phyloP scores from a whole-genome alignment of 2,888 invertebrate species.

The Lordiphosa fenestrarum region DNA sequence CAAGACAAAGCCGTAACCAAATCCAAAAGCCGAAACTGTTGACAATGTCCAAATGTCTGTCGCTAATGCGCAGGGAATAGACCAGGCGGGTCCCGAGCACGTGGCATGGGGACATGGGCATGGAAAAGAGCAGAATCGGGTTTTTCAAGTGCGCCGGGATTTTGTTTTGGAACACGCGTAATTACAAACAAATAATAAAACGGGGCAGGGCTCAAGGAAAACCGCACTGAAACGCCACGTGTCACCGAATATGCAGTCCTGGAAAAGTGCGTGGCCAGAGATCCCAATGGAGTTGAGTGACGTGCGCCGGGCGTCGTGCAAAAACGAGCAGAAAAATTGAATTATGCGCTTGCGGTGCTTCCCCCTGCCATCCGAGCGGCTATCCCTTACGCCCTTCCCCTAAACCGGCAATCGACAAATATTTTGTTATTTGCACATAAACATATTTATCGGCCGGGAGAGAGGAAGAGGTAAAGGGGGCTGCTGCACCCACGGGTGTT shows the following conservation, averaged over 20 bases:
- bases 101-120: slow-evolving; percentile 24
- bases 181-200: slow-evolving; percentile 78
- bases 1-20: slow-evolving; percentile 47
- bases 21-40: slow-evolving; percentile 55
- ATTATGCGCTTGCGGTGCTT: slow-evolving; percentile 78
- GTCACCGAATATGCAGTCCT: slow-evolving; percentile 59
- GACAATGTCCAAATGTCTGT: slow-evolving; percentile 71
- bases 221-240: slow-evolving; percentile 65
- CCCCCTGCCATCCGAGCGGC: slow-evolving; percentile 23
- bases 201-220: slow-evolving; percentile 30
- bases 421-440: slow-evolving; percentile 75
- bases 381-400: slow-evolving; percentile 14
- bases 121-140: slow-evolving; percentile 59
- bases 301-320: slow-evolving; percentile 66
- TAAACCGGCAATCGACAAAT: slow-evolving; percentile 76
- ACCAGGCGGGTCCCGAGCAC: slow-evolving; percentile 22
- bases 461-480: slow-evolving; percentile 10
- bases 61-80: slow-evolving; percentile 60
- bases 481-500: slow-evolving; percentile 69
- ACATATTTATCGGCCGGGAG: slow-evolving; percentile 67
- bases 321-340: slow-evolving; percentile 78
- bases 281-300: slow-evolving; percentile 54
- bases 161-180: slow-evolving; percentile 73
- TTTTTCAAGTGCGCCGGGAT: slow-evolving; percentile 65
- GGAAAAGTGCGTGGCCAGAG: slow-evolving; percentile 24